Evolutionary conservation across 1,140 invertebrate species (phyloP), one percentile per base, ranked within the genome.

Genomic region (honey bee (Apis mellifera)): DNA sequence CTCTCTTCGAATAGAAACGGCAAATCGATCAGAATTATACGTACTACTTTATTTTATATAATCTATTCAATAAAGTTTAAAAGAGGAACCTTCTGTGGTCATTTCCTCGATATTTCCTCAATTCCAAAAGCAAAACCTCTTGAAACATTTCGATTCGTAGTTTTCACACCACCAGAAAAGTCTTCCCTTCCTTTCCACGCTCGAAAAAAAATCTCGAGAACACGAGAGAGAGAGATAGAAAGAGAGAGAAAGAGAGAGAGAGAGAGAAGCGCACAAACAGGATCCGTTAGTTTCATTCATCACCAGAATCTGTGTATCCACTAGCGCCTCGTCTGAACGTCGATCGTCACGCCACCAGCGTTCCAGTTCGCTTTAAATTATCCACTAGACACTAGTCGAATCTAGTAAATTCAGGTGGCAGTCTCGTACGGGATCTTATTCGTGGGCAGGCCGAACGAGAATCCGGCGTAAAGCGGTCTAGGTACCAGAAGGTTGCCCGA

Each of bases 401-500:
- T 11, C 26, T 19, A 59, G 32, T 9, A 17, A 50, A 74, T 86
- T 91, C 90, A 93, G 68, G 92, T 93, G 15, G 93, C 90, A 7
- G 92, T 84, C 15, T 91, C 90, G 62, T 92, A 93, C 2, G 90
- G 86, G 32, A 91, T 84, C 70, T 84, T 87, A 62, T 85, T 81
- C 59, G 79, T 74, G 69, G 69, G n/a, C 23, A 82, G 23, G 62
- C 83, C 66, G 81, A 89, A 80, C 54, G 82, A 52, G 85, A 86
- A 82, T 82, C 70, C 68, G 71, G 90, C 91, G 72, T 93, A 94
- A 0, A 94, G 86, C 0, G 93, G 92, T 72, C 92, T 90, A 0
- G 93, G 93, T 62, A 90, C 88, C 42, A 93, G 79, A 15, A 92
- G 81, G 50, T 89, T 81, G 5, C 89, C 71, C 5, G 50, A 26